A percentile compares a stretch with the other conserved stretches of the same genome.
These are phyloP conservation scores for Scolopax rusticola DNA, from an alignment of 2,797 vertebrate genomes.

Conservation along the genomic window DNA sequence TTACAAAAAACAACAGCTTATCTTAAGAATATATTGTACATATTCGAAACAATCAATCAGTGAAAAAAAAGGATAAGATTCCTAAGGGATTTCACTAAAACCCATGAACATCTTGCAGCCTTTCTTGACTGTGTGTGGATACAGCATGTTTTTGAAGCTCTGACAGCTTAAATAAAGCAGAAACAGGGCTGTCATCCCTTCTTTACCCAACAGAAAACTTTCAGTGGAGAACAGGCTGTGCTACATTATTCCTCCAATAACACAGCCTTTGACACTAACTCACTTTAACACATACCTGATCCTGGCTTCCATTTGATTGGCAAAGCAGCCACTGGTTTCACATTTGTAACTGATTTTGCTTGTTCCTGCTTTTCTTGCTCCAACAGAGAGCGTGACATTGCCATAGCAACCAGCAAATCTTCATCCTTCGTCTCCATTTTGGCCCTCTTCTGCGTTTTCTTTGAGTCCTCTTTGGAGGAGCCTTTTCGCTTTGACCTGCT, in stretches of 20 bases:
- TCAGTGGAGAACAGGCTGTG: neutral
- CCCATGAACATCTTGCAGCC: neutral
- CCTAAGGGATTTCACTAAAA: neutral
- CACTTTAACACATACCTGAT: conserved; percentile 61
- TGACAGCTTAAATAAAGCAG: conserved; percentile 28
- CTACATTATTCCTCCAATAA: neutral
- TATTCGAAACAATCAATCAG: neutral
- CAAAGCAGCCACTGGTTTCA: conserved; percentile 58
- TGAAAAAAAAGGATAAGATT: neutral
- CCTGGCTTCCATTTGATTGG: conserved; percentile 59
- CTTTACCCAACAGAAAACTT: neutral
- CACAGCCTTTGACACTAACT: neutral
- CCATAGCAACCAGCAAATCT: conserved; percentile 90
- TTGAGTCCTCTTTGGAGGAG: conserved; percentile 65
- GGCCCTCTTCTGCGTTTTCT: conserved; percentile 78
- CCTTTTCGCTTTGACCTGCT: conserved; percentile 82
- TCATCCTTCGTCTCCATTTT: conserved; percentile 81
- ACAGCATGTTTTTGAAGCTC: neutral
- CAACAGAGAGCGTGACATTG: conserved; percentile 90
- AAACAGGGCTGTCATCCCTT: neutral
- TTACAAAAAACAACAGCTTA: neutral
- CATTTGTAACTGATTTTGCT: conserved; percentile 5
- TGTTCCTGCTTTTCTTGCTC: conserved; percentile 77
- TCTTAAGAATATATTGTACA: neutral
- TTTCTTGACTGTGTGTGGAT: neutral